Evolutionary conservation across 2,113 vertebrate genomes (phyloP).

Genomic region (Salminus brasiliensis): DNA sequence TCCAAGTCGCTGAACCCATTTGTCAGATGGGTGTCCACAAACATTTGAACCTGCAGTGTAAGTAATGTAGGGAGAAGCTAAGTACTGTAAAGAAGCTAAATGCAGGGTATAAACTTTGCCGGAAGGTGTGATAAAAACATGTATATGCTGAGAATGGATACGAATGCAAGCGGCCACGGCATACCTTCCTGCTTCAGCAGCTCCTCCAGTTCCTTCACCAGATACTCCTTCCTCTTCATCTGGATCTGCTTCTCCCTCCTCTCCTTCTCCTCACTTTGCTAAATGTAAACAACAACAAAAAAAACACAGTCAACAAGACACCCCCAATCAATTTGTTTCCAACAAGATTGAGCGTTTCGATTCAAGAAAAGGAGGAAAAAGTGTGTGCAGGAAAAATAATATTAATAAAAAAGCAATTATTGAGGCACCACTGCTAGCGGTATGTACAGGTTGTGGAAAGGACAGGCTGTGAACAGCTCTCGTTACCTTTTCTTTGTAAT

Average conservation of each 20-base stretch:
- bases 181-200: constrained; percentile 90
- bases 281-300: constrained; percentile 17
- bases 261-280: constrained; percentile 80
- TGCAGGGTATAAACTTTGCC: neutral
- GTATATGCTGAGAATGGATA: neutral
- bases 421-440: too few species aligned
- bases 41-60: too few species aligned
- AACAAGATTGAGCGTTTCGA: too few species aligned
- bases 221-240: constrained; percentile 82
- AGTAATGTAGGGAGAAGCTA: too few species aligned
- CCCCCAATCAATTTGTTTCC: too few species aligned
- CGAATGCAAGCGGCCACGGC: too few species aligned
- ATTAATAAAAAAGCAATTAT: too few species aligned
- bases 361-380: too few species aligned
- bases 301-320: neutral
- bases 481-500: constrained; percentile 81
- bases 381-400: too few species aligned
- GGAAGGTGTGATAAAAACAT: neutral
- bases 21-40: too few species aligned
- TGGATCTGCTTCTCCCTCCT: constrained; percentile 79
- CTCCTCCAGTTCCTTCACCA: constrained; percentile 86
- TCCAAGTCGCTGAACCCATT: too few species aligned
- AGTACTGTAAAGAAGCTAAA: too few species aligned
- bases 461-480: neutral
- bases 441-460: neutral